Conservation (phyloP, 2,888 invertebrate genomes). For the Drosophila falleni region DNA sequence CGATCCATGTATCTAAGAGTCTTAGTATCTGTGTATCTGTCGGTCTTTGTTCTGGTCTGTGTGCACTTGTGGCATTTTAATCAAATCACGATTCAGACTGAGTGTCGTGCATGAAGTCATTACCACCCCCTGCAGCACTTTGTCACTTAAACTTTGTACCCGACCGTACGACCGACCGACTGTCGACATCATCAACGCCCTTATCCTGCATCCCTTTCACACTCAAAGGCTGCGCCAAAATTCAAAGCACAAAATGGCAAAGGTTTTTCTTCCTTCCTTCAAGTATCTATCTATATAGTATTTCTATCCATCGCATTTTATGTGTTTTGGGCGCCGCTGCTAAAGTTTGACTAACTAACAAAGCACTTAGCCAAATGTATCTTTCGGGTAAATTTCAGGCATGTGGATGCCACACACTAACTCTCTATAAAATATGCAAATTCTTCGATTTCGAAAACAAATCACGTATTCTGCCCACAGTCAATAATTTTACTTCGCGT, state of each 20-base stretch:
- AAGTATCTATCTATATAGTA: conserved; percentile 1
- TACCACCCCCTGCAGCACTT: conserved; percentile 26
- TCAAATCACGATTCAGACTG: conserved; percentile 81
- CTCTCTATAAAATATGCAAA: conserved; percentile 65
- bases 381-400: conserved; percentile 25
- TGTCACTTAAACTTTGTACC: conserved; percentile 33
- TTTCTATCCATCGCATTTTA: conserved; percentile 43
- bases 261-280: conserved; percentile 42
- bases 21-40: conserved; percentile 50
- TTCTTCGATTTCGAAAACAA: conserved; percentile 67
- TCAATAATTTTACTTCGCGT: conserved; percentile 27
- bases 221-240: conserved; percentile 69
- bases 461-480: conserved; percentile 58
- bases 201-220: conserved; percentile 41
- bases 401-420: conserved; percentile 22
- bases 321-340: conserved; percentile 60
- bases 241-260: conserved; percentile 78
- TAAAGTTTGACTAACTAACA: conserved; percentile 66
- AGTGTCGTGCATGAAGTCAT: conserved; percentile 65
- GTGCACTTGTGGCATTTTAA: conserved; percentile 83
- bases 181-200: background rate
- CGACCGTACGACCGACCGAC: background rate
- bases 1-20: conserved; percentile 47
- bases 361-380: conserved; percentile 76
- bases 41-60: conserved; percentile 59